Conservation (phyloP, 2,113 vertebrate species). For the Strix uralensis region DNA sequence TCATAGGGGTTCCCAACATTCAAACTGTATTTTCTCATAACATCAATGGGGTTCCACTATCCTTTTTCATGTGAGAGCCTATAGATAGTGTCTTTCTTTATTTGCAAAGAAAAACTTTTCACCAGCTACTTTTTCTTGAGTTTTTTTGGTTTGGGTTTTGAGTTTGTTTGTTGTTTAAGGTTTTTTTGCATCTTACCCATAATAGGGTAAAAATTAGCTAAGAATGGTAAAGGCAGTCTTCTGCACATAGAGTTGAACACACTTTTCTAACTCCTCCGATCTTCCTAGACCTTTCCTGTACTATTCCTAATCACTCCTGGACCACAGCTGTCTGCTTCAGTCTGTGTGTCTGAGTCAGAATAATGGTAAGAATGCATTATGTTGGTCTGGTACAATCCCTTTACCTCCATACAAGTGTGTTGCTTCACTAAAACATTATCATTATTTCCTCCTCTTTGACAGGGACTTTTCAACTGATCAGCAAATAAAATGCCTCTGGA, state of each 20-base stretch:
- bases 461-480: constrained; percentile 8
- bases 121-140: not conserved
- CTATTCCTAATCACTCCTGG: not conserved
- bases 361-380: not conserved
- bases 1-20: not conserved
- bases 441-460: constrained; percentile 3
- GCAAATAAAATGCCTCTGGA: not conserved
- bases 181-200: not conserved
- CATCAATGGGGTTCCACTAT: not conserved
- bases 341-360: not conserved
- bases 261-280: not conserved
- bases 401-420: not conserved
- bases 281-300: not conserved
- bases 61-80: not conserved
- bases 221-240: not conserved
- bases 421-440: not conserved
- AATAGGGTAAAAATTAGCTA: not conserved
- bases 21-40: not conserved
- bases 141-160: not conserved
- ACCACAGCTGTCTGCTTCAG: not conserved
- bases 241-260: not conserved
- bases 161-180: not conserved
- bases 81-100: not conserved
- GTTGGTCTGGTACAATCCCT: not conserved
- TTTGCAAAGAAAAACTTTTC: not conserved